These are phyloP conservation scores for Garra rufa DNA, from an alignment of 2,113 vertebrate species.

Conservation along the genomic window DNA sequence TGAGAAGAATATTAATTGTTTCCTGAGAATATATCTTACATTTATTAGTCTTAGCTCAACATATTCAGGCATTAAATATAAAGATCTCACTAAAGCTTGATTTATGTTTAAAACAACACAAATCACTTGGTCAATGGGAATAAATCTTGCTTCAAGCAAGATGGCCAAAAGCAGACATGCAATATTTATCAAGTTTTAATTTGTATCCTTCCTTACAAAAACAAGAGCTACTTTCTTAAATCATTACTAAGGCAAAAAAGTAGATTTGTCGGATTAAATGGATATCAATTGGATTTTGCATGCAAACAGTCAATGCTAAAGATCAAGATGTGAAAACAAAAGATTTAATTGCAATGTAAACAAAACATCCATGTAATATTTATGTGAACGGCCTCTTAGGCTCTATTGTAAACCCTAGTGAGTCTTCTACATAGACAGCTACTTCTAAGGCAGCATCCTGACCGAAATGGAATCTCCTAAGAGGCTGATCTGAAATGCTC, in stretches of 20 bases:
- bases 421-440: not conserved
- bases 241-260: not conserved
- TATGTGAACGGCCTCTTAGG: not conserved
- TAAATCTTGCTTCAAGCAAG: not conserved
- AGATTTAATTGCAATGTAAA: not conserved
- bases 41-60: not conserved
- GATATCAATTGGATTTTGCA: not conserved
- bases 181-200: not conserved
- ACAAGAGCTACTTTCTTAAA: not conserved
- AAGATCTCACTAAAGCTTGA: no score
- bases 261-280: not conserved
- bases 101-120: not conserved
- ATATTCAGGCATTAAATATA: not conserved
- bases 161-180: not conserved
- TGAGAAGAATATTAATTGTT: not conserved
- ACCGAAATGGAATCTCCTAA: constrained; percentile 13
- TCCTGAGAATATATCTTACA: not conserved
- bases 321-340: not conserved
- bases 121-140: not conserved
- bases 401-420: not conserved
- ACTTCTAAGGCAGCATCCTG: not conserved
- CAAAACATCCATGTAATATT: not conserved
- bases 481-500: not conserved
- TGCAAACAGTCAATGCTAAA: not conserved
- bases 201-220: not conserved